A percentile compares a stretch with the other conserved stretches of the same genome.
These are phyloP conservation scores for Ricordea florida DNA, from an alignment of 92 coral and sea anemone genomes.

Conservation along the genomic window DNA sequence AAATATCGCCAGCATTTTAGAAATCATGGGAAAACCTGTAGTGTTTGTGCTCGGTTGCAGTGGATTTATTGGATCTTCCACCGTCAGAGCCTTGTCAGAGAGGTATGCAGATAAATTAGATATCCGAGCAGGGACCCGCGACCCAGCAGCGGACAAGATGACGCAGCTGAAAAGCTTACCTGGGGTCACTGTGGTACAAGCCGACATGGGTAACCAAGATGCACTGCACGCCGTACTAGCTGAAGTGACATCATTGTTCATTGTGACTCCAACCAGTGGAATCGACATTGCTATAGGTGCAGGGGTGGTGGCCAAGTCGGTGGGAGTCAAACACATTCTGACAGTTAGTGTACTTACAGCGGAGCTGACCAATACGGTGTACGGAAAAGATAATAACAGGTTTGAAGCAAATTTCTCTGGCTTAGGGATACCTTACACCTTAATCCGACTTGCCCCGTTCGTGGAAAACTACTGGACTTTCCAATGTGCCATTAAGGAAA, in stretches of 20 bases:
- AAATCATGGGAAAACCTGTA: constrained; percentile 51
- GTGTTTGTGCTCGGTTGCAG: constrained; percentile 72
- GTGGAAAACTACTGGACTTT: constrained; percentile 62
- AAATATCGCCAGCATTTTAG: no score
- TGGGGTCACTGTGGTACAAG: constrained; percentile 61
- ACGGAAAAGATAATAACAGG: constrained; percentile 58
- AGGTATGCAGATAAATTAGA: constrained; percentile 44
- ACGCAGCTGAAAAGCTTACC: constrained; percentile 7
- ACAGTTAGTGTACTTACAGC: constrained; percentile 51
- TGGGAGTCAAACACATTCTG: constrained; percentile 61
- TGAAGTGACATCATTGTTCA: constrained; percentile 59
- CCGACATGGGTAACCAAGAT: constrained; percentile 67
- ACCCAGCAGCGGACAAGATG: constrained; percentile 35
- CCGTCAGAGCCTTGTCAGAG: constrained; percentile 49
- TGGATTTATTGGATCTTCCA: constrained; percentile 62
- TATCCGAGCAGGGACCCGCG: constrained; percentile 67
- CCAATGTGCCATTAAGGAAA: constrained; percentile 31
- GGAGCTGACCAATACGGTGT: constrained; percentile 35
- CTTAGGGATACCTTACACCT: constrained; percentile 47
- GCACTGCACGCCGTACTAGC: constrained; percentile 20
- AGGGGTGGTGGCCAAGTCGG: constrained; percentile 61
- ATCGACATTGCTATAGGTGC: constrained; percentile 52
- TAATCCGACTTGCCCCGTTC: constrained; percentile 71
- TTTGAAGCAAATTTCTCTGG: constrained; percentile 42
- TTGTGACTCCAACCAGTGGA: constrained; percentile 71